Evolutionary conservation across 1,140 invertebrate genomes (phyloP).

Genomic region (Leptonema lineaticorne): DNA sequence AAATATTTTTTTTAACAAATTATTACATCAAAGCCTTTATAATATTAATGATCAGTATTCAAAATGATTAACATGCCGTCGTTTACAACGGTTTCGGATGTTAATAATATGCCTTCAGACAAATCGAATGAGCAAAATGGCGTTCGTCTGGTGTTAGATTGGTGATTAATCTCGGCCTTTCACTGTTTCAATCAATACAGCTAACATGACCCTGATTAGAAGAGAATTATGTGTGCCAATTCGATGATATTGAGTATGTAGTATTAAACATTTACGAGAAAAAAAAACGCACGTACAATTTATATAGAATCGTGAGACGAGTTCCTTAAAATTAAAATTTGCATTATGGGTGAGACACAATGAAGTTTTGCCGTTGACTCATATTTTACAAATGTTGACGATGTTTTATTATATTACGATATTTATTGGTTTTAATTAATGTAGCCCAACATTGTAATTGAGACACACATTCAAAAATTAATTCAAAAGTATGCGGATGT

Average conservation of each 20-base stretch:
- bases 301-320: slow-evolving; percentile 15
- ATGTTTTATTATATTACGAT: no score
- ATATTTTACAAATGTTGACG: no score
- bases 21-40: no score
- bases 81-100: not conserved
- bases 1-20: no score
- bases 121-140: not conserved
- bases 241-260: not conserved
- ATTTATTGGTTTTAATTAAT: no score
- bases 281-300: not conserved
- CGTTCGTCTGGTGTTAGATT: not conserved
- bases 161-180: slow-evolving; percentile 24
- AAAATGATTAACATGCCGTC: no score
- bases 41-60: no score
- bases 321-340: not conserved
- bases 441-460: no score
- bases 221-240: slow-evolving; percentile 11
- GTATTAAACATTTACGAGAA: not conserved
- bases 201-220: slow-evolving; percentile 13
- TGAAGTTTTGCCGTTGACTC: no score
- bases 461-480: no score
- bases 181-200: slow-evolving; percentile 4
- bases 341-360: slow-evolving; percentile 1
- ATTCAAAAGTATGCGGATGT: no score
- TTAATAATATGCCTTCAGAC: not conserved